These are phyloP conservation scores for Hydra vulgaris DNA, from an alignment of 30 jellyfish, hydroid and myxozoan genomes.

Conservation along the genomic window DNA sequence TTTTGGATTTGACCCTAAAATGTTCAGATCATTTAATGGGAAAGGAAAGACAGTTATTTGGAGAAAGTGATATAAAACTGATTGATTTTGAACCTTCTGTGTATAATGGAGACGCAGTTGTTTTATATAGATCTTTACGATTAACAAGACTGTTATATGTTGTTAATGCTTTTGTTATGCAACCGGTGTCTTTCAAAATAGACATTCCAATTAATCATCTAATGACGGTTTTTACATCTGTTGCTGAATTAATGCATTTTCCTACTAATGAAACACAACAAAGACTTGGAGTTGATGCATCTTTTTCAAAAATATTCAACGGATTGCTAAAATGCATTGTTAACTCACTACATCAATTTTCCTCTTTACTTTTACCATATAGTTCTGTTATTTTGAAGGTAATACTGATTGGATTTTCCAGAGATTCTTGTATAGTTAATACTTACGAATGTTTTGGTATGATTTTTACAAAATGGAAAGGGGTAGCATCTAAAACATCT, in stretches of 20 bases:
- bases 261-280: background rate
- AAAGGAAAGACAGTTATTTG: background rate
- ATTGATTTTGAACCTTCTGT: background rate
- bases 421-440: background rate
- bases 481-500: background rate
- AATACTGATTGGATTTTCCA: background rate
- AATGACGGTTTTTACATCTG: background rate
- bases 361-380: constrained; percentile 4
- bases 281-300: background rate
- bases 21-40: background rate
- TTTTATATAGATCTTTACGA: background rate
- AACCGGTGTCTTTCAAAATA: background rate
- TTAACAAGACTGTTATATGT: background rate
- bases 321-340: background rate
- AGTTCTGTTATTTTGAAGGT: background rate
- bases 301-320: background rate
- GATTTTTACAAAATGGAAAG: constrained; percentile 2
- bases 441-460: background rate
- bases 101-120: background rate
- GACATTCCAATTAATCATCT: background rate
- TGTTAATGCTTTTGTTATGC: background rate
- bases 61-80: background rate
- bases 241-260: background rate
- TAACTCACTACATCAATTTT: background rate
- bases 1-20: background rate